Evolutionary conservation across 2,888 invertebrate species (phyloP), one percentile per base, ranked within the genome.

Genomic region (Diaprepes abbreviatus): DNA sequence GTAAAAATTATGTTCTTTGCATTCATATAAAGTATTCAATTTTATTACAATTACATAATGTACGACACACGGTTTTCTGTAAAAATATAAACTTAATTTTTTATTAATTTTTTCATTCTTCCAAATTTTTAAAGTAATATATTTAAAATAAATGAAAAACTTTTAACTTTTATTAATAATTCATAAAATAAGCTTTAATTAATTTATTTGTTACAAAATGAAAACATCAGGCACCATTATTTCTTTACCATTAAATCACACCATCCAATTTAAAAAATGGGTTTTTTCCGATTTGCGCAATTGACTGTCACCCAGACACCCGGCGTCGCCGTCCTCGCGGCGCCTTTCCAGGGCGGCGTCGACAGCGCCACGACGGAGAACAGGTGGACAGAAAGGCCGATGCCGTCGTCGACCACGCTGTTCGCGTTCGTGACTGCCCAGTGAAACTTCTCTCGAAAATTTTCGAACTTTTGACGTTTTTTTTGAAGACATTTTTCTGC

Each of bases 301-400:
- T 66, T 57, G 43, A 57, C 55, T 40, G 36, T 19, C 14, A 38
- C 6, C 52, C 10, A 50, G 9, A 33, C 35, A 19, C 21, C 12
- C 59, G 54, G 57, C 62, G 71, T 35, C 71, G 71, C 62, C 71
- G 71, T 63, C 64, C 63, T 52, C 48, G 58, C 71, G 71, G 66
- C 71, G 71, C 71, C 71, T 63, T 35, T 43, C 52, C 57, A 57
- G 71, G 70, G 70, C 66, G 71, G 71, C 71, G 71, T 66, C 70
- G 66, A 43, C 71, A 60, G 71, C 71, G 66, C 71, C 60, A 58
- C 62, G 55, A 54, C 64, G 64, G 45, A 71, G 66, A 71, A 71
- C 71, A 71, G 71, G 71, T 71, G 71, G 71, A 71, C 66, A 66
- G 66, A 66, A 40, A 36, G 65, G 36, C 48, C 31, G 48, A 36